A percentile compares a stretch with the other conserved stretches of the same genome.
Conservation (phyloP, 2,888 invertebrate species). For the Ennomos quercinarius region DNA sequence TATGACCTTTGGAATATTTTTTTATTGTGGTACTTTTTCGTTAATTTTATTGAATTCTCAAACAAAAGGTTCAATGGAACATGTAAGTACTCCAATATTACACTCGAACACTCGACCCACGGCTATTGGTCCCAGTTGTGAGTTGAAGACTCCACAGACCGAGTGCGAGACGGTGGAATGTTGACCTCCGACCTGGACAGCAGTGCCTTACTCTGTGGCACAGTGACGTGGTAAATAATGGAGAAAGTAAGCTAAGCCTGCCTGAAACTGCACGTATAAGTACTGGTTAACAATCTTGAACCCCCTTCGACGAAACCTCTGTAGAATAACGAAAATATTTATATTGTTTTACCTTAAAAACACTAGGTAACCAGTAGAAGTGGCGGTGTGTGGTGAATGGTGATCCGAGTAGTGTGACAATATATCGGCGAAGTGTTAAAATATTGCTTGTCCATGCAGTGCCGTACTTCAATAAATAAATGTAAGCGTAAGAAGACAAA, state of each 20-base stretch:
- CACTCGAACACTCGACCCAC: conserved; percentile 16
- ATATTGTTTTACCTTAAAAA: too few relatives aligned
- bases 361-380: too few relatives aligned
- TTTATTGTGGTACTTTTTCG: conserved; percentile 18
- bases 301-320: too few relatives aligned
- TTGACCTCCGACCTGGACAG: conserved; percentile 57
- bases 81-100: conserved; percentile 12
- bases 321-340: too few relatives aligned
- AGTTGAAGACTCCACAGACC: background rate
- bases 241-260: background rate
- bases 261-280: too few relatives aligned
- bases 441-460: too few relatives aligned
- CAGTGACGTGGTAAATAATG: conserved; percentile 7
- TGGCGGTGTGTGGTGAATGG: too few relatives aligned
- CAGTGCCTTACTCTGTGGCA: background rate
- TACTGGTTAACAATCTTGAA: too few relatives aligned
- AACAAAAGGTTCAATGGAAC: conserved; percentile 19
- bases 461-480: too few relatives aligned
- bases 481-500: too few relatives aligned
- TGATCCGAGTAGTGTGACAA: too few relatives aligned
- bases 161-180: conserved; percentile 42
- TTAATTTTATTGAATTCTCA: conserved; percentile 21
- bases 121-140: conserved; percentile 6
- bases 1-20: background rate
- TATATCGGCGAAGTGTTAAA: too few relatives aligned